Evolutionary conservation across 2,888 invertebrate species (phyloP).

Genomic region (Drosophila anomalipes): DNA sequence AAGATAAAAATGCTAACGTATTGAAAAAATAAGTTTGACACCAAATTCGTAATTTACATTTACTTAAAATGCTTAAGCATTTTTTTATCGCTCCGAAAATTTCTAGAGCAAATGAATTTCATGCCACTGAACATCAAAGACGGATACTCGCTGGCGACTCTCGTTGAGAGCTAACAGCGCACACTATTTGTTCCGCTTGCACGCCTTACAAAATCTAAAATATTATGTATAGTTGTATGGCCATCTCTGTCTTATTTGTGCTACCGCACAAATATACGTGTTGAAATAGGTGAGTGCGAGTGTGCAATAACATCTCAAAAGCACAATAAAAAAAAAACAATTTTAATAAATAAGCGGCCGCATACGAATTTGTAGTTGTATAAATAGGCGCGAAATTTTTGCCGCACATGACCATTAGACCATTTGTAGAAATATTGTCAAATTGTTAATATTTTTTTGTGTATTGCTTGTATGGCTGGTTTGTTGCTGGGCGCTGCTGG

Average conservation of each 20-base stretch:
- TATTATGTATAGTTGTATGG: constrained; percentile 4
- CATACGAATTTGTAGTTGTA: not conserved
- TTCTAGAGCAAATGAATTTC: constrained; percentile 39
- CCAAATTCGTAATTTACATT: not conserved
- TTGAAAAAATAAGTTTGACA: not conserved
- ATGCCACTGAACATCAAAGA: constrained; percentile 23
- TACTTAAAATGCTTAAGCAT: constrained; percentile 4
- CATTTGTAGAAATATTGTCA: not conserved
- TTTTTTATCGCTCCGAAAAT: constrained; percentile 8
- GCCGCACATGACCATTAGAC: not conserved
- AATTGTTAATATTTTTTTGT: not conserved
- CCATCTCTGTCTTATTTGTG: constrained; percentile 49
- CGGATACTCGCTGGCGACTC: constrained; percentile 31
- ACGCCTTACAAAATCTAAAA: not conserved
- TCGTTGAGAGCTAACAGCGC: constrained; percentile 15
- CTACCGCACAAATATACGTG: constrained; percentile 24
- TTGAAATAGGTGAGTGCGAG: constrained; percentile 32
- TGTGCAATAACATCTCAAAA: constrained; percentile 51
- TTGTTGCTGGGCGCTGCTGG: constrained; percentile 10
- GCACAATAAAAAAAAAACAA: constrained; percentile 30
- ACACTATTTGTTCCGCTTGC: constrained; percentile 28
- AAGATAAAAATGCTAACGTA: not conserved
- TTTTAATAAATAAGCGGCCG: constrained; percentile 40
- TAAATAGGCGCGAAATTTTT: not conserved
- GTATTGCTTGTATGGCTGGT: constrained; percentile 5